phyloP scores from a whole-genome alignment of 92 coral and sea anemone genomes.

The Palythoa grandiflora region DNA sequence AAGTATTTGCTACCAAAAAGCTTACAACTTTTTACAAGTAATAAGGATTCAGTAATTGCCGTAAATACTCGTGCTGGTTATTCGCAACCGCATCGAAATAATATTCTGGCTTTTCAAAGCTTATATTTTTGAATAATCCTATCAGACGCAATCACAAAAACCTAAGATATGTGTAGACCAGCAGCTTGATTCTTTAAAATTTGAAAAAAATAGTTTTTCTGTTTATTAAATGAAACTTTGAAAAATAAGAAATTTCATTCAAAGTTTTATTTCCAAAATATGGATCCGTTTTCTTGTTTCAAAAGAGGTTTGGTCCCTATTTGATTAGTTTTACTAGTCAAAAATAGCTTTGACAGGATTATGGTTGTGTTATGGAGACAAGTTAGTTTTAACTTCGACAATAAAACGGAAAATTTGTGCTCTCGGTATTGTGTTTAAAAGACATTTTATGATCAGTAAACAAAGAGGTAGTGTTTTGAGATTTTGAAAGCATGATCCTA shows the following conservation, averaged over 20 bases:
- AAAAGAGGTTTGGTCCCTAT: no score
- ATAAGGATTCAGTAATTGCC: not conserved
- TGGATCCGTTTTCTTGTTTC: no score
- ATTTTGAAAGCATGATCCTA: not conserved
- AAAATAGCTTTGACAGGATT: not conserved
- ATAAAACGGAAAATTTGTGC: not conserved
- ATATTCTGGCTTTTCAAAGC: no score
- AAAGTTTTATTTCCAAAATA: no score
- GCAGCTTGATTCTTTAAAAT: no score
- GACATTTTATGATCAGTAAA: not conserved
- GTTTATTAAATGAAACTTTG: no score
- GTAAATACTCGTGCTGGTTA: not conserved
- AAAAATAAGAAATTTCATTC: no score
- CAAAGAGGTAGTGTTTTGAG: not conserved
- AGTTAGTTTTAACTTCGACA: not conserved
- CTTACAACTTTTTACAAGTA: not conserved
- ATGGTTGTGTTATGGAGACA: not conserved
- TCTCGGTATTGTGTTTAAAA: not conserved
- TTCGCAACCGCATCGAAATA: not conserved
- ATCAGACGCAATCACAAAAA: no score
- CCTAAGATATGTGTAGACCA: no score
- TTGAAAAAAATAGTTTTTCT: no score
- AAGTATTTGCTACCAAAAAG: not conserved
- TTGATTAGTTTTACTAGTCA: no score
- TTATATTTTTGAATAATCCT: no score